Conservation (phyloP, 1,140 invertebrate genomes). For the Kradibia gibbosae region DNA sequence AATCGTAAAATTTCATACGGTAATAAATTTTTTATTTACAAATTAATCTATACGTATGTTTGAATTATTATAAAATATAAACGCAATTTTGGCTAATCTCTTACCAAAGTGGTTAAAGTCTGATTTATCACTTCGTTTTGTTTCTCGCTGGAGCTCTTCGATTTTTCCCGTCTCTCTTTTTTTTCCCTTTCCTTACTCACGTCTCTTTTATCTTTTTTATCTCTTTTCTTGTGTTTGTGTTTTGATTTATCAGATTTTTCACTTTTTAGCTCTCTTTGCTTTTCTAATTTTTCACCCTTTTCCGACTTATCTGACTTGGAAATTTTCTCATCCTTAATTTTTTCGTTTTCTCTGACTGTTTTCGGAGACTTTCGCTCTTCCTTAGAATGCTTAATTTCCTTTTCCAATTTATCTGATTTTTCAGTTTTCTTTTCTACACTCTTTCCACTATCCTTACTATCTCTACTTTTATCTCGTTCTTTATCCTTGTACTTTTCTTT, state of each 20-base stretch:
- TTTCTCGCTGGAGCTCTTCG: slow-evolving; percentile 61
- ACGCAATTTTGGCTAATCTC: not conserved
- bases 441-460: slow-evolving; percentile 57
- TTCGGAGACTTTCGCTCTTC: slow-evolving; percentile 72
- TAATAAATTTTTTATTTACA: not conserved
- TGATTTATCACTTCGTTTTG: slow-evolving; percentile 55
- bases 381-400: slow-evolving; percentile 72
- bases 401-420: slow-evolving; percentile 63
- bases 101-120: slow-evolving; percentile 55
- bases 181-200: slow-evolving; percentile 69
- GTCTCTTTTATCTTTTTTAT: slow-evolving; percentile 75
- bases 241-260: slow-evolving; percentile 68
- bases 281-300: slow-evolving; percentile 73
- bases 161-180: slow-evolving; percentile 69
- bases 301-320: slow-evolving; percentile 65
- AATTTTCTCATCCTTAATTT: slow-evolving; percentile 62
- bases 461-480: slow-evolving; percentile 65
- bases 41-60: too few species aligned
- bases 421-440: slow-evolving; percentile 62
- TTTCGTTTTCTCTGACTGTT: slow-evolving; percentile 66
- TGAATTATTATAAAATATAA: not conserved
- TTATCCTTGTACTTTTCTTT: slow-evolving; percentile 72
- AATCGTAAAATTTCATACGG: not conserved
- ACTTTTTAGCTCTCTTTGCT: slow-evolving; percentile 67
- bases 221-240: slow-evolving; percentile 73